Base-by-base conservation (phyloP, 1,140 invertebrate genomes). In the Atta cephalotes region DNA sequence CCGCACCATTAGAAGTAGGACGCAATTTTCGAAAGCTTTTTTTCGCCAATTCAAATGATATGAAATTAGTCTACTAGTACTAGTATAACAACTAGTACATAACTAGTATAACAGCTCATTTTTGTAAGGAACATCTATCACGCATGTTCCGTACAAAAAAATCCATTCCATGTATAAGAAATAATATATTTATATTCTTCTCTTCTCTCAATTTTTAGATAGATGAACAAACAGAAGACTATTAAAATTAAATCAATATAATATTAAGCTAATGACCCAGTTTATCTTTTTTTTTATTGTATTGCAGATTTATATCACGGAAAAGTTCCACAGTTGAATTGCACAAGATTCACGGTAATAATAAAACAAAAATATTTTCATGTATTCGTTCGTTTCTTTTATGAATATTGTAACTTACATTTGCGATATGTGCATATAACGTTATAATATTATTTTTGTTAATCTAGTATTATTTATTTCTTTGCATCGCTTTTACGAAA, bases 1-100 rank as follows among this genome's bases (percentile, higher is more conserved):
- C 88, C 90, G 70, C 86, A 81, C 88, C 84, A 89, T 82, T 89
- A 72, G 89, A 93, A 93, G 86, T 93, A 91, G 92, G 88, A 85
- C 92, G 89, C 88, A 91, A 91, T 89, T 91, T 92, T 92, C 89
- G 31, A 63, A 28, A 53, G n/a, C 78, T 89, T 62, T 84, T 87
- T 49, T 51, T 49, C 80, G 28, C 85, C 63, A 51, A 90, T 86
- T 88, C 72, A 89, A 82, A 87, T 35, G 71, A 84, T 89, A 86
- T 79, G 51, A 60, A 87, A 89, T 90, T 90, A 89, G 63, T 77
- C 60, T 25, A 25, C 25, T 25, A 25, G 25, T 25, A 25, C 25
- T 25, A 25, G 25, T 25, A 25, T 25, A 25, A 25, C 25, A 25
- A 25, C 25, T 25, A 25, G 25, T 25, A 25, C 0, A 25, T 25